Evolutionary conservation across 2,797 vertebrate species (phyloP).

Genomic region (Esox lucius): DNA sequence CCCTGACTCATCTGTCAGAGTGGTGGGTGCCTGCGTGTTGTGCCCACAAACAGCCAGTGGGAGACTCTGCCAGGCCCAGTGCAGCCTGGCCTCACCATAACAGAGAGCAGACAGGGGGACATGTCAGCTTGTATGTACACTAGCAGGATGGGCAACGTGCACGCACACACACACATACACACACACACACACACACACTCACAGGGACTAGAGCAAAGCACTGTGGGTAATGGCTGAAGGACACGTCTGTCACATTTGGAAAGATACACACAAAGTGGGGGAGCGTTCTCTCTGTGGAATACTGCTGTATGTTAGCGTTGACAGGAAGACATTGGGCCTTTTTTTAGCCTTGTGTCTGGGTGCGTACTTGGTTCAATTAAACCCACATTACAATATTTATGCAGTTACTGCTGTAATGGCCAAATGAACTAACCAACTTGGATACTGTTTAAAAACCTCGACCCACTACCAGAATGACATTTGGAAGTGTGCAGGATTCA

Average conservation of each 20-base stretch:
- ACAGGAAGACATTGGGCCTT: background rate
- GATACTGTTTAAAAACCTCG: too few relatives aligned
- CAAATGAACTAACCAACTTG: too few relatives aligned
- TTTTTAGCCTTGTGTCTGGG: too few relatives aligned
- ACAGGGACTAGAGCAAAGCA: constrained; percentile 8
- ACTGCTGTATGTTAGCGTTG: constrained; percentile 29
- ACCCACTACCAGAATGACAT: too few relatives aligned
- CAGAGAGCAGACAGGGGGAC: constrained; percentile 30
- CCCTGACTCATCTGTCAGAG: constrained; percentile 54
- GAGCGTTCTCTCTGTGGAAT: background rate
- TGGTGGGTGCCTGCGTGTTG: constrained; percentile 37
- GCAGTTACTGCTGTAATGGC: too few relatives aligned
- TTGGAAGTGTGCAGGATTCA: too few relatives aligned
- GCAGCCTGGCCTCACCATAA: constrained; percentile 51
- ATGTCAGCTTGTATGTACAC: constrained; percentile 16
- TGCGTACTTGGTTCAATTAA: too few relatives aligned
- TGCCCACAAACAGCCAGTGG: constrained; percentile 39
- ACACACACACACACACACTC: background rate
- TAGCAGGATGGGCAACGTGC: background rate
- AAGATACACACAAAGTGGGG: background rate
- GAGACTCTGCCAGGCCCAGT: constrained; percentile 48
- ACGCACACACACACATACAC: background rate
- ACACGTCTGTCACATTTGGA: background rate
- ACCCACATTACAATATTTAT: too few relatives aligned
- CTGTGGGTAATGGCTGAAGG: constrained; percentile 11